These are phyloP conservation scores for Epinotia nisella DNA, from an alignment of 2,888 invertebrate genomes.

Conservation along the genomic window DNA sequence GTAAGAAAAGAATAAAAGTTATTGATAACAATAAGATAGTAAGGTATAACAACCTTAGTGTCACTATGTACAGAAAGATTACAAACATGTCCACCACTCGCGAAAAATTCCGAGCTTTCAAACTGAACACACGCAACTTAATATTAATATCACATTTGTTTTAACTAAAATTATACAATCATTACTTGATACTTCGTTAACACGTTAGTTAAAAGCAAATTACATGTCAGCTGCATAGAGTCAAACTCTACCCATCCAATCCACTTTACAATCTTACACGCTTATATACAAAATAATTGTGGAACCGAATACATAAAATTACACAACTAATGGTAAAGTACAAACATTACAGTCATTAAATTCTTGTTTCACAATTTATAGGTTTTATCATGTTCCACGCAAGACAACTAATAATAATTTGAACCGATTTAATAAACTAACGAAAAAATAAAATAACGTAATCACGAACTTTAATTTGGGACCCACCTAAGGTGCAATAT, in stretches of 20 bases:
- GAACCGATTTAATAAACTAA: neutral
- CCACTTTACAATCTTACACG: constrained; percentile 7
- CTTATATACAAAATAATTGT: constrained; percentile 15
- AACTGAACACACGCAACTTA: constrained; percentile 61
- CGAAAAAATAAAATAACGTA: too few relatives aligned
- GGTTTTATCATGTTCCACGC: neutral
- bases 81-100: constrained; percentile 48
- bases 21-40: constrained; percentile 10
- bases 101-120: constrained; percentile 45
- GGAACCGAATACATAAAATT: constrained; percentile 1
- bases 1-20: constrained; percentile 12
- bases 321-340: constrained; percentile 7
- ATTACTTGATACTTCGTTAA: constrained; percentile 11
- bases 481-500: too few relatives aligned
- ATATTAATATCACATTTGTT: constrained; percentile 74
- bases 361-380: neutral
- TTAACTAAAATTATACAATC: constrained; percentile 46
- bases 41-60: constrained; percentile 31
- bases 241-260: constrained; percentile 8
- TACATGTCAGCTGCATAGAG: constrained; percentile 6
- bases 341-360: neutral
- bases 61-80: constrained; percentile 51
- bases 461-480: too few relatives aligned
- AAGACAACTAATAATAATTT: neutral
- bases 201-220: constrained; percentile 21